Conservation (phyloP, 1,140 invertebrate genomes). For the Dendroctonus ponderosae region DNA sequence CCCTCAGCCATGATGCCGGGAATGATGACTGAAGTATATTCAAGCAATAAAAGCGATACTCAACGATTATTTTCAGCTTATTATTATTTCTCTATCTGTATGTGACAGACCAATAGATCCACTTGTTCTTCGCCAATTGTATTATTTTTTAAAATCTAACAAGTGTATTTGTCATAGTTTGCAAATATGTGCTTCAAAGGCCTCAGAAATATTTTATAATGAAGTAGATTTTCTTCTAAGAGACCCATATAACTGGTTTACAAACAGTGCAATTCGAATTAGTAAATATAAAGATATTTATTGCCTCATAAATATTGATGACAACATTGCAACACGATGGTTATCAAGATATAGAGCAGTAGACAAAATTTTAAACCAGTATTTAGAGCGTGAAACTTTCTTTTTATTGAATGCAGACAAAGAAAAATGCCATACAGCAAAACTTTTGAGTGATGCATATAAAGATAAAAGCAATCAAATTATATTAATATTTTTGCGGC, state of each 20-base stretch:
- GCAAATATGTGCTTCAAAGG: slow-evolving; percentile 12
- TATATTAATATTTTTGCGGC: slow-evolving; percentile 3
- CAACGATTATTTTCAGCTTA: too few relatives aligned
- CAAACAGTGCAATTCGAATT: neutral
- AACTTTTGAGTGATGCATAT: slow-evolving; percentile 7
- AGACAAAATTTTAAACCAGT: slow-evolving; percentile 10
- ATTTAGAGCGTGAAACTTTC: slow-evolving; percentile 11
- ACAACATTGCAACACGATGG: neutral
- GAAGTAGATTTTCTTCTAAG: slow-evolving; percentile 16
- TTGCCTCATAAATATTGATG: slow-evolving; percentile 7
- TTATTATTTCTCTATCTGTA: too few relatives aligned
- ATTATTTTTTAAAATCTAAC: too few relatives aligned
- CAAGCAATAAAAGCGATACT: too few relatives aligned
- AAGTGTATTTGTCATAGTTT: slow-evolving; percentile 22
- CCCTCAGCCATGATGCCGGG: too few relatives aligned
- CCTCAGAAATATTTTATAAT: slow-evolving; percentile 14
- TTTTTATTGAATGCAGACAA: neutral
- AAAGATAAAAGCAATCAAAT: slow-evolving; percentile 14
- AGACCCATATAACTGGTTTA: slow-evolving; percentile 17
- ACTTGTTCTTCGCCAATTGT: too few relatives aligned
- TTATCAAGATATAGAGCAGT: slow-evolving; percentile 7
- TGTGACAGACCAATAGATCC: too few relatives aligned
- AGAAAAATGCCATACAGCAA: slow-evolving; percentile 17
- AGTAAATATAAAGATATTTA: slow-evolving; percentile 19
- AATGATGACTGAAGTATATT: too few relatives aligned